Conservation (phyloP, 2,797 vertebrate species). For the Holocentrus rufus region DNA sequence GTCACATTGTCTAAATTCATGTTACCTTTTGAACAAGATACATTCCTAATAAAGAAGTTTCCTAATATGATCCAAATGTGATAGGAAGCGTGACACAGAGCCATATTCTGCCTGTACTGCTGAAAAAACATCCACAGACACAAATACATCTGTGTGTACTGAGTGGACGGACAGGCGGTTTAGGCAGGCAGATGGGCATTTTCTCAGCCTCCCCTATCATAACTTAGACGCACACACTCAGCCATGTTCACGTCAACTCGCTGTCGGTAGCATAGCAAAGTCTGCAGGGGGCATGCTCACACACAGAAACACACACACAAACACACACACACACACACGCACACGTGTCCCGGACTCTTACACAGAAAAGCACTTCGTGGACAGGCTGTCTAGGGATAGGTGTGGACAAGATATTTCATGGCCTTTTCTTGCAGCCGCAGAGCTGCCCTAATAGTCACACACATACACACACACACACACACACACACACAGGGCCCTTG, state of each 20-base stretch:
- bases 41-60: too few relatives aligned
- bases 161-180: conserved; percentile 19
- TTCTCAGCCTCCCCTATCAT: conserved; percentile 72
- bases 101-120: too few relatives aligned
- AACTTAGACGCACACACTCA: conserved; percentile 69
- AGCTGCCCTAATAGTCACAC: conserved; percentile 55
- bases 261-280: conserved; percentile 66
- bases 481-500: conserved; percentile 27
- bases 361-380: conserved; percentile 78
- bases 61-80: too few relatives aligned
- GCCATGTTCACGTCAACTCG: conserved; percentile 69
- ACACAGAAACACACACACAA: conserved; percentile 25
- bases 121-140: conserved; percentile 11
- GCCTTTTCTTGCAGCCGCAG: conserved; percentile 51
- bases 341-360: conserved; percentile 60
- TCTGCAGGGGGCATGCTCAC: conserved; percentile 62
- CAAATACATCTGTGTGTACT: conserved; percentile 39
- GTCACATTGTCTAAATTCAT: too few relatives aligned
- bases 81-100: too few relatives aligned
- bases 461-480: conserved; percentile 26
- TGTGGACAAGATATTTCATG: conserved; percentile 74
- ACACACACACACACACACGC: conserved; percentile 33
- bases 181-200: conserved; percentile 46
- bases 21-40: too few relatives aligned
- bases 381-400: conserved; percentile 69